Evolutionary conservation across 2,113 vertebrate species (phyloP), one percentile per base, ranked within the genome.

Genomic region (Aphyosemion australe): DNA sequence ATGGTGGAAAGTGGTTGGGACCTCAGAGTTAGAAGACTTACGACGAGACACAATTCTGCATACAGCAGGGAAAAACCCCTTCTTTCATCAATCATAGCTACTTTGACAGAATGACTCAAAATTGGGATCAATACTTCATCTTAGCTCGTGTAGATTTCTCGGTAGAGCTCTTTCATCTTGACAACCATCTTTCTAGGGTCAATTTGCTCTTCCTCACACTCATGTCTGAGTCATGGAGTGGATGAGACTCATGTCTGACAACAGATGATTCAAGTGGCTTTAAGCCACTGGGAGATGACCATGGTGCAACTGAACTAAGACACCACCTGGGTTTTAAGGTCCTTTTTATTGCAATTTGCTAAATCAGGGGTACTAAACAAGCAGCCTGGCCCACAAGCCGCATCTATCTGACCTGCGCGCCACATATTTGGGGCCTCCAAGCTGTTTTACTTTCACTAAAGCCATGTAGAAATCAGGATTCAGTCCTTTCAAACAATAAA

Each of bases 41-140:
- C 20, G 0, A 5, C 21, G 58, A 20, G 21, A 16, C 6, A 49
- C 65, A 65, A 50, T 49, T 20, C 31, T 58, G 48, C 41, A 21
- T 41, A 26, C 32, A 51, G 8, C 55, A 51, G 61, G 45, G 43
- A 26, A 13, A 56, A n/a, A 15, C 3, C 26, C 0, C 48, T 57
- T 78, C 64, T 74, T 85, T 71, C 80, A 56, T 56, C 12, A 75
- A 71, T 69, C 64, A 75, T 61, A 65, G 65, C 61, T 41, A n/a
- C n/a, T 19, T 21, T 42, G 50, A 70, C 74, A 71, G 58, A 72
- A 69, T 46, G 59, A 69, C 71, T 59, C 49, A 46, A 16, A 53
- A 21, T 61, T 58, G 26, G 60, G 42, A 65, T 87, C 79, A 79
- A 66, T 85, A 80, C 52, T 69, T 83, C 50, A 78, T 74, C 66